Evolutionary conservation across 2,113 vertebrate genomes (phyloP), one percentile per base, ranked within the genome.

Genomic region (Ahaetulla prasina): DNA sequence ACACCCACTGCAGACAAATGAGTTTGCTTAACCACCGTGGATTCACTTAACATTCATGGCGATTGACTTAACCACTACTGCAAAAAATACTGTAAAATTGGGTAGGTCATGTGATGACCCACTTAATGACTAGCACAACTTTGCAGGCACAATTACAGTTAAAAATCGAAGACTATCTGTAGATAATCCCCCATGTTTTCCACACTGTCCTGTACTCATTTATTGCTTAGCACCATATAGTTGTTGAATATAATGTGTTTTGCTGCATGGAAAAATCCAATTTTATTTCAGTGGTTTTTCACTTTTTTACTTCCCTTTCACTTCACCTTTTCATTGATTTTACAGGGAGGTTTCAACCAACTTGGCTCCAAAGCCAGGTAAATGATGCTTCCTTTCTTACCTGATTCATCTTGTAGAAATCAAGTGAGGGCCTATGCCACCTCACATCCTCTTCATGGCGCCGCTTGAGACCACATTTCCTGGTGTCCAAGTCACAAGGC

Each of bases 341-440:
- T 8, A 27, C 60, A 43, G 20, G 9, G n/a, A 30, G 35, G 23
- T 14, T 27, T 57, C n/a, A 1, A 60, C 60, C 80, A 57, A 22
- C 1, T 1, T 25, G n/a, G 20, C 52, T 90, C 47, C 52, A 63
- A 80, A 39, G 22, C 25, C 50, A 52, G 16, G 30, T 8, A 0
- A 0, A 43, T 23, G 39, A 22, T 39, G 5, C 68, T 47, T 39
- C 0, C 27, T 47, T 55, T 12, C 95, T 94, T 94, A 98, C 97
- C 97, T 98, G 98, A 94, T 97, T 98, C 98, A 98, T 98, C 96
- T 98, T 98, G 96, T 98, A 96, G 91, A 98, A 98, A 96, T 98
- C 97, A 53, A 98, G 97, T 3, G 97, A 98, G 53, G 98, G 98
- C 93, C 98, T 96, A 49, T 97, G 95, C 92, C 97, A 97, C 63